Base-by-base conservation (phyloP, 2,113 vertebrate genomes). In the Aphyosemion australe region DNA sequence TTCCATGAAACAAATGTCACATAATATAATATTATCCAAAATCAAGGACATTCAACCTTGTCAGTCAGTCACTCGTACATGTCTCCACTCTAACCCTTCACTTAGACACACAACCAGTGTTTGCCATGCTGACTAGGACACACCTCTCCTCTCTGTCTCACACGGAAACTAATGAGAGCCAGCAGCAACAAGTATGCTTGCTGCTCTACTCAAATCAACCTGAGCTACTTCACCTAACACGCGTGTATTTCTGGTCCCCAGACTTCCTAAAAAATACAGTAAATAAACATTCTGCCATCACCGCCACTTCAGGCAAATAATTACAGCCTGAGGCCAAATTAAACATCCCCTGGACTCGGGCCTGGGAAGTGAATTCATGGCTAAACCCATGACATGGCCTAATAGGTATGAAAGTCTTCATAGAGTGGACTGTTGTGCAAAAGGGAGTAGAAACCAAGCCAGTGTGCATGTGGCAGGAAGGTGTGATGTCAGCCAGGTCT, bases 351-450 rank as follows among this genome's bases (percentile, higher is more conserved):
- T 82, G 69, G 78, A 81, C 57, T 49, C 68, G 37, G 19, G 76
- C 73, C 67, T 78, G 70, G 84, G 85, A 87, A 90, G 65, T 84
- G 80, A 89, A 80, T 72, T 89, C 80, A 88, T 84, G 62, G 66
- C 78, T 83, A 70, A 83, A 85, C 56, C 78, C 72, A 78, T 85
- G 74, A 88, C 85, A 86, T 69, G 83, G 69, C 67, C 80, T 68
- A 64, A 45, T 59, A 75, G 72, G 82, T 80, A 81, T 83, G 72
- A 89, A 87, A 88, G 78, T 43, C 74, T 70, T 80, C 74, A 85
- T 68, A 87, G 79, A 78, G 79, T 1, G 60, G 19, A 8, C 63
- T n/a, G 39, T 79, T 71, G 55, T 66, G 45, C 16, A 37, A 63
- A 55, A 18, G 16, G 41, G 75, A 60, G 42, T 61, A 41, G 19